Base-by-base conservation (phyloP, 2,888 invertebrate genomes). In the Stenchaetothrips biformis region DNA sequence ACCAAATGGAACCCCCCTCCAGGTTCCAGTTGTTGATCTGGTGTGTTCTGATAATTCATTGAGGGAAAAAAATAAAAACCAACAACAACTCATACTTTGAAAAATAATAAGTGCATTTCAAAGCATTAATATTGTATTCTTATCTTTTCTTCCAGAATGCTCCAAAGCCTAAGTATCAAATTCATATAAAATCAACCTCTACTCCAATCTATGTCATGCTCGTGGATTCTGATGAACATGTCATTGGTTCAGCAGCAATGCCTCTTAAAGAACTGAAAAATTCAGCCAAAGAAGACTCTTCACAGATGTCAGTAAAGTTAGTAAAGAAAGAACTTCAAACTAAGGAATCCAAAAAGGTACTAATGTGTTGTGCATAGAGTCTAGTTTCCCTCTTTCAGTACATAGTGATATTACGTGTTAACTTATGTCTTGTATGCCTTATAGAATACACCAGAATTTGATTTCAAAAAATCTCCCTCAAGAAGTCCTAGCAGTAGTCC, bases 181-280 rank as follows among this genome's bases (percentile, higher is more conserved):
- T 74, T 8, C 67, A 74, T 11, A 74, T 74, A 25, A 74, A 74
- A 21, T 74, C 67, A 11, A 74, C 67, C 7, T 25, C 25, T 21
- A 74, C 67, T 25, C 67, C 67, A 25, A 74, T 74, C 25, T 74
- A 74, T 21, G 67, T 74, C 11, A 74, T 74, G 67, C 67, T 74
- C 9, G 67, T 74, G 25, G 67, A 74, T 21, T 74, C 67, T 74
- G 67, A 74, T 25, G 67, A 74, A 11, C 7, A 25, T 7, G 21
- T 25, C 11, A 25, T 74, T 7, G 25, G 9, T 25, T 25, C 67
- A 25, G 67, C 11, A 11, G 8, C 67, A 11, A 9, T 74, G 25
- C 67, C 67, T 7, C 11, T 25, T 18, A 18, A 21, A 21, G 67
- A 67, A 21, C 67, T n/a, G 11, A 74, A 25, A 74, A 11, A 74